Conservation (phyloP, 1,140 invertebrate genomes). For the Stenopsyche tienmushanensis region DNA sequence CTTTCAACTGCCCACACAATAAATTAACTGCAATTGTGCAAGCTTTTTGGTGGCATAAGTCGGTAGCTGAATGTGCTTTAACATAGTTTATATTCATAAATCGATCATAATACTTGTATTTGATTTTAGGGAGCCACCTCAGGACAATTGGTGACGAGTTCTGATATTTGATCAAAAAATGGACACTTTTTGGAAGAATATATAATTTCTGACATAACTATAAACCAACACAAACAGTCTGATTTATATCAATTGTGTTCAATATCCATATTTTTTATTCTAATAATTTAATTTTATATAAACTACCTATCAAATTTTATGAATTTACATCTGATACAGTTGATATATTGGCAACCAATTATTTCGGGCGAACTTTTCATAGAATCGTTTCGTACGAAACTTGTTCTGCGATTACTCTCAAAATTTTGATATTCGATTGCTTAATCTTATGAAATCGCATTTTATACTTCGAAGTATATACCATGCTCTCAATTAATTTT, state of each 20-base stretch:
- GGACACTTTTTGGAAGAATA: background rate
- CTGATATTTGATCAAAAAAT: background rate
- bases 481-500: background rate
- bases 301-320: background rate
- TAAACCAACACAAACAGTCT: background rate
- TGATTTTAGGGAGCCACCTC: conserved; percentile 28
- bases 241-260: background rate
- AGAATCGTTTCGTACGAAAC: too few species aligned
- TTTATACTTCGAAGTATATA: too few species aligned
- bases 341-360: too few species aligned
- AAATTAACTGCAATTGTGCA: background rate
- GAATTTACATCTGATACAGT: background rate
- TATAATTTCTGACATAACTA: background rate
- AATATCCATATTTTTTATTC: background rate
- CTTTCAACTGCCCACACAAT: background rate
- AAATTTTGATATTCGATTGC: too few species aligned
- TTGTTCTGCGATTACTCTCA: too few species aligned
- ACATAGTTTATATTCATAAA: background rate
- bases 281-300: background rate
- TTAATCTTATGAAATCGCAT: too few species aligned
- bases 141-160: conserved; percentile 34
- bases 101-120: background rate
- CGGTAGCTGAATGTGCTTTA: background rate
- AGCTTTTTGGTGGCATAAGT: background rate
- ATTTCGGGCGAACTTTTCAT: too few species aligned